Conservation (phyloP, 2,888 invertebrate genomes). For the Polylopha cassiicola region DNA sequence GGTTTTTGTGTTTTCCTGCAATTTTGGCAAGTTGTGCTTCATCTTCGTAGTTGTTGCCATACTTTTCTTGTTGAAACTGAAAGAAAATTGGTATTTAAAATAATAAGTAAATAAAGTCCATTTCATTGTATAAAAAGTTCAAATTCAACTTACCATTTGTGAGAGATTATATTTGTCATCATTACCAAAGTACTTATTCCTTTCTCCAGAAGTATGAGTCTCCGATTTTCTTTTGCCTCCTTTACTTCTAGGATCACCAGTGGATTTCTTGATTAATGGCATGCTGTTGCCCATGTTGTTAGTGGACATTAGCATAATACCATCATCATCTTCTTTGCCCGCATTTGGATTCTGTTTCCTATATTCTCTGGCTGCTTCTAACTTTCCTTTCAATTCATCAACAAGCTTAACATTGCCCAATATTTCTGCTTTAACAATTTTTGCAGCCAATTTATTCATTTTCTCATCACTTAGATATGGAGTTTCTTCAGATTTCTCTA, state of each 20-base stretch:
- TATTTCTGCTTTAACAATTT: slow-evolving; percentile 95
- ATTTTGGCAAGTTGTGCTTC: slow-evolving; percentile 88
- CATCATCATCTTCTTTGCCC: slow-evolving; percentile 53
- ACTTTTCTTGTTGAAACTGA: slow-evolving; percentile 88
- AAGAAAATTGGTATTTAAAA: slow-evolving; percentile 32
- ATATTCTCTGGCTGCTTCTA: slow-evolving; percentile 82
- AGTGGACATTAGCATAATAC: slow-evolving; percentile 82
- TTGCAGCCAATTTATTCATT: slow-evolving; percentile 93
- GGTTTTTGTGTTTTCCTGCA: slow-evolving; percentile 80
- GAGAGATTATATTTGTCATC: slow-evolving; percentile 92
- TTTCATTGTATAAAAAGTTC: slow-evolving; percentile 1
- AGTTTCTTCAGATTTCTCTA: slow-evolving; percentile 25
- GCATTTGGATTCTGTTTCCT: slow-evolving; percentile 61
- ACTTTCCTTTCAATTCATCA: slow-evolving; percentile 82
- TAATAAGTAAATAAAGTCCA: slow-evolving; percentile 13
- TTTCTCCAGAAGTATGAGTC: slow-evolving; percentile 84
- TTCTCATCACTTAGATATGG: slow-evolving; percentile 84
- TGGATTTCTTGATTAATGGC: slow-evolving; percentile 74
- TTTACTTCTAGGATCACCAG: slow-evolving; percentile 62
- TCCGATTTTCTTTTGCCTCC: slow-evolving; percentile 77
- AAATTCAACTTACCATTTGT: slow-evolving; percentile 83
- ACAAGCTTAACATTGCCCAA: slow-evolving; percentile 87
- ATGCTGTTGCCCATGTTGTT: slow-evolving; percentile 82
- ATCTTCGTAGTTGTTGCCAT: slow-evolving; percentile 86
- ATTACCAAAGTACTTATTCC: slow-evolving; percentile 90